A percentile compares a stretch with the other conserved stretches of the same genome.
These are phyloP conservation scores for Ormyrus nitidulus DNA, from an alignment of 2,888 invertebrate species.

Conservation along the genomic window DNA sequence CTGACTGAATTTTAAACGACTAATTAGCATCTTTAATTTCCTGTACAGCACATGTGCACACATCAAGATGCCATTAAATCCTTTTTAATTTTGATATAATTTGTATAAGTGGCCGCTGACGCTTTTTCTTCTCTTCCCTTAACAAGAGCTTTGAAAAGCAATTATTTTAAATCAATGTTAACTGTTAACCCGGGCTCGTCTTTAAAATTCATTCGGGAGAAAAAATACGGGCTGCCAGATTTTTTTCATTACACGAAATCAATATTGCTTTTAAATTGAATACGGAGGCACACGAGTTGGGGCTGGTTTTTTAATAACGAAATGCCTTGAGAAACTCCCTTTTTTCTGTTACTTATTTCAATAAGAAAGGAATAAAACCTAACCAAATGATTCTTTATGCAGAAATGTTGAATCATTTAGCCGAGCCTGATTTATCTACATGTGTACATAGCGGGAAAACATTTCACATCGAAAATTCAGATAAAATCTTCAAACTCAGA, in stretches of 20 bases:
- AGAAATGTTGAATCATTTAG: slow-evolving; percentile 1
- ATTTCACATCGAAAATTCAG: slow-evolving; percentile 28
- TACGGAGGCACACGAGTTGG: too few species aligned
- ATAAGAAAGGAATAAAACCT: background rate
- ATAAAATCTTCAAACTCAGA: slow-evolving; percentile 36
- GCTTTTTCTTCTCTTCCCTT: background rate
- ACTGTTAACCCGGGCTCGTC: background rate
- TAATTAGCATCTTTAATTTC: slow-evolving; percentile 52
- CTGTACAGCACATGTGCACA: background rate
- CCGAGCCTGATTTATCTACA: slow-evolving; percentile 1
- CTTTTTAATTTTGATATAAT: slow-evolving; percentile 23
- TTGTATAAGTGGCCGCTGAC: slow-evolving; percentile 15
- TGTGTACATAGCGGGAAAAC: slow-evolving; percentile 6
- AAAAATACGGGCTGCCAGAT: too few species aligned
- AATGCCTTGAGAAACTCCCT: too few species aligned
- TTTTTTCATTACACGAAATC: too few species aligned
- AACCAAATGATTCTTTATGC: slow-evolving; percentile 10
- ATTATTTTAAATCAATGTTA: slow-evolving; percentile 23
- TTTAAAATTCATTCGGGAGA: too few species aligned
- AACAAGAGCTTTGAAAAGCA: background rate
- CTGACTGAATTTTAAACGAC: slow-evolving; percentile 44
- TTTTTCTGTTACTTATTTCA: too few species aligned
- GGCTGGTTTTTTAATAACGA: too few species aligned
- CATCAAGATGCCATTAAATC: background rate
- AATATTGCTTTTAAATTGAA: too few species aligned